Evolutionary conservation across 2,888 invertebrate genomes (phyloP).

Genomic region (Stegana nigrithorax): DNA sequence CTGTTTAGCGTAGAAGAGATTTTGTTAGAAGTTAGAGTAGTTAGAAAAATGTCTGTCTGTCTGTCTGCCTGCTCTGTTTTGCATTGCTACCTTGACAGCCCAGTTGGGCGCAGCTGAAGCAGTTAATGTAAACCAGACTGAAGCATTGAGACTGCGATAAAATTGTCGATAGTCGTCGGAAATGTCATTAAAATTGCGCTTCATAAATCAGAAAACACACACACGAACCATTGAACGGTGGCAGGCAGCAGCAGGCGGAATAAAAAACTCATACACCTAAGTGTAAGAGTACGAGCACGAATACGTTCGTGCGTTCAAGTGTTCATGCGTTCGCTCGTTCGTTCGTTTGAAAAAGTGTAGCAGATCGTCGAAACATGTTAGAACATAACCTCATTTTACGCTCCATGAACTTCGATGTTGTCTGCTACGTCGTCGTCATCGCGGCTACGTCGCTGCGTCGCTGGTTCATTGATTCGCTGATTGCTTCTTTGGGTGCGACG

Average conservation of each 20-base stretch:
- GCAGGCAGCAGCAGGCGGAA: background rate
- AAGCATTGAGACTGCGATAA: conserved; percentile 6
- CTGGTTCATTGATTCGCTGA: too few relatives aligned
- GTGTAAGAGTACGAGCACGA: background rate
- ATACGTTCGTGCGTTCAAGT: background rate
- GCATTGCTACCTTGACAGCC: background rate
- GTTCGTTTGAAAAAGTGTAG: conserved; percentile 49
- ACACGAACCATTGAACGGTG: conserved; percentile 1
- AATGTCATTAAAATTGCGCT: conserved; percentile 67
- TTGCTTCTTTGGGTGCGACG: too few relatives aligned
- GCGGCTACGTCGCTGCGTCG: too few relatives aligned
- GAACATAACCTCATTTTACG: conserved; percentile 39
- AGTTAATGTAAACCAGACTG: background rate
- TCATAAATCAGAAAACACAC: conserved; percentile 67
- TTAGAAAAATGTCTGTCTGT: too few relatives aligned
- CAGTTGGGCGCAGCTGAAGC: background rate
- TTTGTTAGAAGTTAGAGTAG: too few relatives aligned
- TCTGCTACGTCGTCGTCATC: too few relatives aligned
- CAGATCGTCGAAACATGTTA: too few relatives aligned
- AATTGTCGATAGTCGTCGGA: conserved; percentile 51
- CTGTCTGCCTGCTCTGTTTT: too few relatives aligned
- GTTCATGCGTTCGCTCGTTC: too few relatives aligned
- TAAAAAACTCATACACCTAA: background rate
- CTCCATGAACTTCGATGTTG: conserved; percentile 28
- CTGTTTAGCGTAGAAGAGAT: too few relatives aligned